Conservation (phyloP, 2,797 vertebrate genomes). For the Notamacropus eugenii region DNA sequence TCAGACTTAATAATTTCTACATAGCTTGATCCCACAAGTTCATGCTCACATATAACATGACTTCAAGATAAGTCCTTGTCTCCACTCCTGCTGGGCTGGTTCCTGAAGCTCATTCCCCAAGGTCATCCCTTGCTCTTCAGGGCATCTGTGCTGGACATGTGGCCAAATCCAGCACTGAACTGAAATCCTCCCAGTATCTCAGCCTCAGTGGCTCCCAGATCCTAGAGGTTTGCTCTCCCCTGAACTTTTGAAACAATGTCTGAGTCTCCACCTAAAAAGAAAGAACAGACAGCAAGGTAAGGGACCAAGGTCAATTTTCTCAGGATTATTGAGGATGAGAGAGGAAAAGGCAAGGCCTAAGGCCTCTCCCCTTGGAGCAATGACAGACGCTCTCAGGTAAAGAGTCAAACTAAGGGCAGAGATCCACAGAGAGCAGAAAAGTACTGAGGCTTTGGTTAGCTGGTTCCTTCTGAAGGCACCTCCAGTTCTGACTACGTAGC, state of each 20-base stretch:
- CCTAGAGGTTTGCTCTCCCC: not conserved
- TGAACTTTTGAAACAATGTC: not conserved
- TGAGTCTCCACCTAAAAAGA: not conserved
- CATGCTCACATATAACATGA: not conserved
- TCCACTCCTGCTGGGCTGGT: not conserved
- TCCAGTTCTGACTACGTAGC: not conserved
- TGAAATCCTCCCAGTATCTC: not conserved
- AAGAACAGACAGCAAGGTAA: not conserved
- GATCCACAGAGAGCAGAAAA: not conserved
- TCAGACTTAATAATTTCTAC: not conserved
- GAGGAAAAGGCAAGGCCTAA: not conserved
- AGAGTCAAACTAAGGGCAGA: not conserved
- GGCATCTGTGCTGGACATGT: not conserved
- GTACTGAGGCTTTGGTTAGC: not conserved
- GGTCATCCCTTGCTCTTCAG: not conserved
- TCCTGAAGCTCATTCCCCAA: not conserved
- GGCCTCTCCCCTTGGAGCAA: not conserved
- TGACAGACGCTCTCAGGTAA: not conserved
- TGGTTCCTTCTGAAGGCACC: not conserved
- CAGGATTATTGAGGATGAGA: not conserved
- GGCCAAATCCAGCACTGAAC: not conserved
- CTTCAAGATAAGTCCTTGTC: not conserved
- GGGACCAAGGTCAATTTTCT: not conserved
- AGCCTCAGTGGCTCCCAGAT: not conserved
- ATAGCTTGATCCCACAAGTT: not conserved